Base-by-base conservation (phyloP, 2,888 invertebrate species). In the Nasonovia ribisnigri region DNA sequence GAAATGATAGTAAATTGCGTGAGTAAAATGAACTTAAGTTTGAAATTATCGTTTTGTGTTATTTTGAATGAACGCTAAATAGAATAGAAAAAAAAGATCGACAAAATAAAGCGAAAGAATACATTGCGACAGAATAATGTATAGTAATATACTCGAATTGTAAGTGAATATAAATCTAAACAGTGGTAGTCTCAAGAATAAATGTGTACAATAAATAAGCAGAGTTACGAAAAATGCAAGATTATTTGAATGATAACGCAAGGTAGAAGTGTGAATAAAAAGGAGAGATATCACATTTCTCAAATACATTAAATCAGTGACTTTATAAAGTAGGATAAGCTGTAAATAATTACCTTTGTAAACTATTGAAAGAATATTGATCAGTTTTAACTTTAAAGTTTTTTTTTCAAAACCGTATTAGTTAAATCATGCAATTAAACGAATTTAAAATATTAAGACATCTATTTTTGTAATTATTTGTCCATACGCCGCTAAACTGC, bases 171-270 rank as follows among this genome's bases (percentile, higher is more conserved):
- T 89, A 89, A 89, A 89, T 60, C 57, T 89, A 43, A 57, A 57
- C 88, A 5, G 11, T 29, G 13, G 10, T 90, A 67, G 48, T 90
- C 20, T 90, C 42, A 16, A 84, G 51, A 84, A 90, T 84, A 90
- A 90, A 90, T 90, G 48, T 84, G 3, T 42, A 48, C 26, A 36
- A 57, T 43, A 89, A 84, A 90, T 90, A 90, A 90, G 77, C 67
- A 43, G 48, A 13, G 67, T 48, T 77, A 90, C 48, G 48, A 57
- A 36, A 67, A 77, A 90, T 90, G 13, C 36, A 10, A 90, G 36
- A 90, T 51, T n/a, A 84, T 90, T 90, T 90, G 20, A 84, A 84
- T 51, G 57, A 88, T 88, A 88, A 57, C n/a, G 6, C 24, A n/a
- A 88, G 24, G 42, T 88, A 88, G 1, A 24, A 51, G 0, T 51